Conservation (phyloP, 2,888 invertebrate genomes). For the Onchidella celtica region DNA sequence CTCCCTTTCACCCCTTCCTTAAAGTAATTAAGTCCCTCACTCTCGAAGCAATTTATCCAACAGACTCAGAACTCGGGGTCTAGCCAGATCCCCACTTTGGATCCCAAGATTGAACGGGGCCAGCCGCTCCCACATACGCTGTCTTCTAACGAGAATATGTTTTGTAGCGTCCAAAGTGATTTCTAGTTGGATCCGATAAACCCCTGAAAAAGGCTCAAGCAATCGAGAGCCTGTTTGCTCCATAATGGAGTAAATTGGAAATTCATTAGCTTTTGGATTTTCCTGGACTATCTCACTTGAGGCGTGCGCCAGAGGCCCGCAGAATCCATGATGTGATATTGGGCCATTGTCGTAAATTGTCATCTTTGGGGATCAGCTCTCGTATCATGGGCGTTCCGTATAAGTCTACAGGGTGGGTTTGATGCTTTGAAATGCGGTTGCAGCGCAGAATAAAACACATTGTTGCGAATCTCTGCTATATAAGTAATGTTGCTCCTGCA, state of each 20-base stretch:
- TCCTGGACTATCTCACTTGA: constrained; percentile 34
- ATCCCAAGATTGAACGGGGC: constrained; percentile 24
- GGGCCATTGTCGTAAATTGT: constrained; percentile 44
- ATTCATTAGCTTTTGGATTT: constrained; percentile 46
- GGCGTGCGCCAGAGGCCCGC: constrained; percentile 15
- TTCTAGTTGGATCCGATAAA: constrained; percentile 40
- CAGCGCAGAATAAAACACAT: too few species aligned
- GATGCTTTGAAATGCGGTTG: too few species aligned
- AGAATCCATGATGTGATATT: constrained; percentile 30
- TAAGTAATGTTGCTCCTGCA: too few species aligned
- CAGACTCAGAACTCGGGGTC: constrained; percentile 27
- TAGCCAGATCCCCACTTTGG: constrained; percentile 25
- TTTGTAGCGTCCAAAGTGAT: constrained; percentile 52
- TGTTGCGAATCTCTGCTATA: too few species aligned
- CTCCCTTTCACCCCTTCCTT: neutral
- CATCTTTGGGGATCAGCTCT: constrained; percentile 35
- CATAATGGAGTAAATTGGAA: constrained; percentile 44
- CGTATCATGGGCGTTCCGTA: too few species aligned
- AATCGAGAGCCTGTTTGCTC: constrained; percentile 33
- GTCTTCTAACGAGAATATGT: constrained; percentile 54
- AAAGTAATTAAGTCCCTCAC: constrained; percentile 31
- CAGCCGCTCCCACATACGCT: constrained; percentile 38
- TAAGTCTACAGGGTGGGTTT: too few species aligned
- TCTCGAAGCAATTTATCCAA: constrained; percentile 22
- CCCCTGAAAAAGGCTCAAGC: constrained; percentile 20